Percentiles rank a stretch among this genome's conserved stretches.
Evolutionary conservation across 2,113 vertebrate genomes (phyloP).

Genomic region (Chelonoidis abingdonii): DNA sequence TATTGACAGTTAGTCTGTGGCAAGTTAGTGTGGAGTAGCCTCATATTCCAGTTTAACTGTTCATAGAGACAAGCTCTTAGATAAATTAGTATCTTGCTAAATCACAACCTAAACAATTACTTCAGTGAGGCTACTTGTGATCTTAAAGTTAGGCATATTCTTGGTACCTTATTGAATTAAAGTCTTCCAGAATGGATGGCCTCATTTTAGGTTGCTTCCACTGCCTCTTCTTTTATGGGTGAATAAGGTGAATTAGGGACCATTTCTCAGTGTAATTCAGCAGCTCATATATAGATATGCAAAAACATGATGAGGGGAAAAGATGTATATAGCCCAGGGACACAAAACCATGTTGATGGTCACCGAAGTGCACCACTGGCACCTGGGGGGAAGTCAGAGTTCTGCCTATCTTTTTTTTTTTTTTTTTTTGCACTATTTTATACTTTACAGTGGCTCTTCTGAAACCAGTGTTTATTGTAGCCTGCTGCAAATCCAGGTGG

Average conservation of each 20-base stretch:
- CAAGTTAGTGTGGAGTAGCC: neutral
- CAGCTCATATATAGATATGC: neutral
- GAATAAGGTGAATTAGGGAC: neutral
- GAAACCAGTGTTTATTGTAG: neutral
- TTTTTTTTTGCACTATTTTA: neutral
- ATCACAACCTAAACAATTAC: neutral
- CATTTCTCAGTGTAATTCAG: neutral
- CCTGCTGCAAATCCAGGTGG: accelerated
- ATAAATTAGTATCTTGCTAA: neutral
- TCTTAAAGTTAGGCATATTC: neutral
- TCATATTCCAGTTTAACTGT: neutral
- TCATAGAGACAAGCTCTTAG: neutral
- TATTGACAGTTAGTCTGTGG: neutral
- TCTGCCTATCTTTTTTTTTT: neutral
- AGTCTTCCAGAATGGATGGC: neutral
- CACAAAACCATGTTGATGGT: neutral
- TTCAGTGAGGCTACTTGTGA: neutral
- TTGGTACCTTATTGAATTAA: neutral
- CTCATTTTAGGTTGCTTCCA: neutral
- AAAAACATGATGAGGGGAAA: neutral
- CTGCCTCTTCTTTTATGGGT: neutral
- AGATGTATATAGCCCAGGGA: neutral
- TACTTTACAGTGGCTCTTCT: neutral
- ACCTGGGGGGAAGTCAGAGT: neutral
- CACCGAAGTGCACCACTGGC: neutral